These are phyloP conservation scores for Melanotaenia boesemani DNA, from an alignment of 2,797 vertebrate genomes.

Conservation along the genomic window DNA sequence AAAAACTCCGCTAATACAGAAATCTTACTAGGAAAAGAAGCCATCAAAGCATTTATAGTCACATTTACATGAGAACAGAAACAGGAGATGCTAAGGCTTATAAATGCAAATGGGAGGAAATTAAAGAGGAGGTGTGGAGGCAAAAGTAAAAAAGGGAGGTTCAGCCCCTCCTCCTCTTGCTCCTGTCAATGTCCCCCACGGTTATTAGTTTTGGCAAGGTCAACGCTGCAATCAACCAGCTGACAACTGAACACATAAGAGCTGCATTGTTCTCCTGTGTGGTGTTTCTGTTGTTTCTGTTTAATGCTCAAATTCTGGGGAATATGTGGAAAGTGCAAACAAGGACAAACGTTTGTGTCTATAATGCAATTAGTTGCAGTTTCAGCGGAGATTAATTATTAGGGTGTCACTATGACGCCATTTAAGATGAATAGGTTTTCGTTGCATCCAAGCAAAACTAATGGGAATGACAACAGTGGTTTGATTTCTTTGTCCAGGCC, in stretches of 20 bases:
- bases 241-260: constrained; percentile 47
- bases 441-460: neutral
- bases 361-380: neutral
- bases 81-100: neutral
- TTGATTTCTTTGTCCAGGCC: neutral
- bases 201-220: constrained; percentile 69
- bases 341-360: neutral
- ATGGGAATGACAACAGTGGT: neutral
- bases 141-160: constrained; percentile 13
- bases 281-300: neutral
- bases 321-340: neutral
- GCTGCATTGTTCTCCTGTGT: constrained; percentile 44
- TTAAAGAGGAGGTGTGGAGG: constrained; percentile 24
- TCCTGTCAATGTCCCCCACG: constrained; percentile 38
- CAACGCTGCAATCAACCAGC: constrained; percentile 49
- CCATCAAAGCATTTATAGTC: neutral
- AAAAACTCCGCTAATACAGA: neutral
- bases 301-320: neutral
- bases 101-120: constrained; percentile 54
- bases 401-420: neutral
- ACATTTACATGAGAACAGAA: neutral
- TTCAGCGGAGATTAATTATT: neutral
- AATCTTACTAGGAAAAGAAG: no score
- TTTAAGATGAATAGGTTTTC: neutral
- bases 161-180: constrained; percentile 35